Percentiles rank a stretch among this genome's conserved stretches.
These are phyloP conservation scores for Martes martes DNA, from an alignment of 2,113 vertebrate genomes.

Conservation along the genomic window DNA sequence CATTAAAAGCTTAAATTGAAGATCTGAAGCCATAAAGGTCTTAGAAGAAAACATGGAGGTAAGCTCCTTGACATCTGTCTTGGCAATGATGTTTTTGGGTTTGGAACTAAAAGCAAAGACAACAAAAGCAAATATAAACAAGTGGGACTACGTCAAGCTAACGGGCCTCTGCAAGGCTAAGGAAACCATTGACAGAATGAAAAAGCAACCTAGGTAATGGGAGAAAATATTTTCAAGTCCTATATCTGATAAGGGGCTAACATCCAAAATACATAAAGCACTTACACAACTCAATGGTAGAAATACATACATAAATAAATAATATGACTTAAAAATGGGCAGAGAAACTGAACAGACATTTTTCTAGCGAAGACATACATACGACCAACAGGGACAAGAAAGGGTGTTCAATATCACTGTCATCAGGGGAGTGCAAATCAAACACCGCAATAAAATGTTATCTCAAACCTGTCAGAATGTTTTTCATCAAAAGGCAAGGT, in stretches of 20 bases:
- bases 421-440: neutral
- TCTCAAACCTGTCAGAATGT: neutral
- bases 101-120: neutral
- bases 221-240: neutral
- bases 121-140: neutral
- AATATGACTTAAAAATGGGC: neutral
- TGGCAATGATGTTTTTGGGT: neutral
- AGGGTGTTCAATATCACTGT: neutral
- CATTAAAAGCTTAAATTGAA: neutral
- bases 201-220: neutral
- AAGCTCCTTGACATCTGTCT: neutral
- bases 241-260: neutral
- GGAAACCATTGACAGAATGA: neutral
- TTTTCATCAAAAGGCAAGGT: neutral
- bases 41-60: neutral
- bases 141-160: neutral
- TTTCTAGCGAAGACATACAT: neutral
- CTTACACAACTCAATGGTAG: neutral
- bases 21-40: neutral
- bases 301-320: neutral
- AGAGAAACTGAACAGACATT: neutral
- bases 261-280: neutral
- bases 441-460: neutral
- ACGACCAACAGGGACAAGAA: neutral
- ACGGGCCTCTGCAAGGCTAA: neutral